Evolutionary conservation across 2,888 invertebrate species (phyloP), one percentile per base, ranked within the genome.

Genomic region (Melinaea marsaeus): DNA sequence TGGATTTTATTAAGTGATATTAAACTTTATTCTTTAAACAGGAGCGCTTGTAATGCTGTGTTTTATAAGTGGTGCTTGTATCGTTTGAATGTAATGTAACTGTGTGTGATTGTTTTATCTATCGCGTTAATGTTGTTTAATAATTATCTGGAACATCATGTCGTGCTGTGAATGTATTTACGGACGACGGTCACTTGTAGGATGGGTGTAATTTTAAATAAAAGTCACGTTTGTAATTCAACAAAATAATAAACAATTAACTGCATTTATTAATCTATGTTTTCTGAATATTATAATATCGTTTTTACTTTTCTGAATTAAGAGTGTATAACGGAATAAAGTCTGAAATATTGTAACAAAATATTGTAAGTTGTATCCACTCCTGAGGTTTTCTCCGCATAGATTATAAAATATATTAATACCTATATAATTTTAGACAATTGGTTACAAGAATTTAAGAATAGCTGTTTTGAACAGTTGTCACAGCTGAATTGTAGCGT

Each of bases 121-220:
- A 75, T 79, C 73, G 70, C 74, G 74, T 74, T 89, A 88, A 88
- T 87, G 88, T 83, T 85, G 80, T 87, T 86, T 84, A 83, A 84
- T 84, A 87, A 89, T 90, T 88, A 87, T 88, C 80, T 84, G 71
- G 76, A 79, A 82, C 81, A 79, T 79, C 74, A 73, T 81, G 80
- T 80, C 81, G 82, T 85, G 84, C 73, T 75, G 76, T 73, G 76
- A 79, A 78, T 77, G 75, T 78, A 77, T 80, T 83, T 81, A 77
- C 71, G 77, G 74, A 78, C 79, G 80, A 67, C 72, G 70, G 76
- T 74, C 79, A 74, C 75, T 82, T 79, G 76, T 71, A 75, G 78
- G 75, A 80, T 78, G 76, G 75, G 76, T 81, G 75, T 83, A 77
- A 85, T 87, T 83, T 81, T 71, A 74, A 76, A 72, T 79, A 74